Percentiles rank a stretch among this genome's conserved stretches.
Evolutionary conservation across 2,113 vertebrate genomes (phyloP).

Genomic region (Notiomystis cincta): DNA sequence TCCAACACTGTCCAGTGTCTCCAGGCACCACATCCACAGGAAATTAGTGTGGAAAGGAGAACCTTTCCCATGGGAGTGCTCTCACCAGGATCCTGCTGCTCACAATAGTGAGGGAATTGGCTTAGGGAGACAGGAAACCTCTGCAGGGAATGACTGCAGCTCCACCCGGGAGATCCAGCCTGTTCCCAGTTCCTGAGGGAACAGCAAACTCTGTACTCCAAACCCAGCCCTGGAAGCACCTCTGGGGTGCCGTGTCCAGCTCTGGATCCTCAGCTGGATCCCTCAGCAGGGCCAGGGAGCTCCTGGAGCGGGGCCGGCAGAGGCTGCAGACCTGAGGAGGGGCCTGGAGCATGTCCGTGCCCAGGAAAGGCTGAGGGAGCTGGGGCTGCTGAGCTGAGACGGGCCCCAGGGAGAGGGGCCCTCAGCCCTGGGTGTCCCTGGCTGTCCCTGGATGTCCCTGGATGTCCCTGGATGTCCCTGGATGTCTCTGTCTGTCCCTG

Average conservation of each 20-base stretch:
- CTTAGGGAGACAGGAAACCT: background rate
- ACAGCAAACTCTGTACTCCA: fast-evolving
- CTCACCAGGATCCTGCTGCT: background rate
- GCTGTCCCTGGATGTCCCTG: fast-evolving
- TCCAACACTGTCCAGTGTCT: fast-evolving
- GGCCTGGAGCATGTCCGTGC: background rate
- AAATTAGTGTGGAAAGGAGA: background rate
- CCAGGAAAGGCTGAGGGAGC: background rate
- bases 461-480: background rate
- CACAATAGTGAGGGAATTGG: fast-evolving
- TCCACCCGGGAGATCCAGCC: fast-evolving
- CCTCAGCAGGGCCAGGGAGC: background rate
- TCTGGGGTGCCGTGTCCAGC: background rate
- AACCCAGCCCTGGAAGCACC: background rate
- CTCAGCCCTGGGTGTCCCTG: background rate
- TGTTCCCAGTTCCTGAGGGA: background rate
- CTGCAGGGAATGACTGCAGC: background rate
- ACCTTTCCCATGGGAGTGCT: background rate
- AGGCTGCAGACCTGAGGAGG: background rate
- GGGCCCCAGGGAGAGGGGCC: background rate
- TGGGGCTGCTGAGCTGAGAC: background rate
- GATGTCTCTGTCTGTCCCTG: background rate
- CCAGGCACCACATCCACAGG: fast-evolving
- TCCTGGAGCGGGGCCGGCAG: background rate
- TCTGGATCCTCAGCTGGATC: background rate